Evolutionary conservation across 2,888 invertebrate species (phyloP), one percentile per base, ranked within the genome.

Genomic region (Nesidiocoris tenuis): DNA sequence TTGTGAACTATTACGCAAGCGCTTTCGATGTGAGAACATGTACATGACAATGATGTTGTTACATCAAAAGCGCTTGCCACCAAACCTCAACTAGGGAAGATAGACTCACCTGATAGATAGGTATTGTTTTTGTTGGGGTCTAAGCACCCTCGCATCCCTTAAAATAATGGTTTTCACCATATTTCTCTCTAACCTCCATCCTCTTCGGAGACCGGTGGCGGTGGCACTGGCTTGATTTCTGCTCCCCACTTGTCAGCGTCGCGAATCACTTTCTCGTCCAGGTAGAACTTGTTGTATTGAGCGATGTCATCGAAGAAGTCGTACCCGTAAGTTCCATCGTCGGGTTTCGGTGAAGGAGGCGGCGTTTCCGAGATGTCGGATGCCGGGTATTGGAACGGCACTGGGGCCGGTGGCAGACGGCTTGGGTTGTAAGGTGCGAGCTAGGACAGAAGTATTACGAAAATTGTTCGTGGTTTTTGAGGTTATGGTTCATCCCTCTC

Each of bases 261-360:
- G 39, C 68, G 67, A 2, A 77, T 17, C 12, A 76, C 57, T 24
- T 74, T 76, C 22, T 79, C 79, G 61, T 79, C 77, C 22, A 76
- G 55, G 39, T 79, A 77, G 61, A 67, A 77, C 25, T 79, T 74
- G 55, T 79, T 76, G 63, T 77, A 79, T 61, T 77, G 77, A 5
- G 79, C 76, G 21, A 79, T 76, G 18, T 79, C 77, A 17, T 76
- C 56, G 64, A 79, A 79, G 55, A 79, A 76, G 54, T 79, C 79
- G 39, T 72, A 57, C 12, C 71, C 65, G 67, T 71, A 76, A n/a
- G 76, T 72, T 9, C 61, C 76, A 2, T 61, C 71, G 19, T 64
- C 65, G 2, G 68, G 68, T 59, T 65, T 74, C 0, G 72, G 75
- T 7, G 68, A 68, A 1, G 74, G 67, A 1, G 76, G 66, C 1